Conservation (phyloP, 2,797 vertebrate genomes). For the Aphelocoma californica region DNA sequence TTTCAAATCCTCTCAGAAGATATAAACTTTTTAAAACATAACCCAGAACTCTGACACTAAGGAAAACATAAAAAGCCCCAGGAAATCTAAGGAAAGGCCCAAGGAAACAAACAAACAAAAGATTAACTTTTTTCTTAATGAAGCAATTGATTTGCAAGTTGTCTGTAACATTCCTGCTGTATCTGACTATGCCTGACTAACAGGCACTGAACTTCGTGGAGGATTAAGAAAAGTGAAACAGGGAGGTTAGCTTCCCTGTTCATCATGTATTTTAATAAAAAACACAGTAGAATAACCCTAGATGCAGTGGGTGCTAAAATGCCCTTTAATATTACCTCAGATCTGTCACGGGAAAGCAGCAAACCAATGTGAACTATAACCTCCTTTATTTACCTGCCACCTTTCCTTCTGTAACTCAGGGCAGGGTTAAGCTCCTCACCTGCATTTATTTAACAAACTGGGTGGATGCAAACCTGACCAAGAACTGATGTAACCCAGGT, state of each 20-base stretch:
- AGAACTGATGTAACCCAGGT: not conserved
- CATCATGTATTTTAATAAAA: not conserved
- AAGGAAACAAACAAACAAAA: not conserved
- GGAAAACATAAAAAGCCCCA: not conserved
- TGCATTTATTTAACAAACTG: not conserved
- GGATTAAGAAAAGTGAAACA: not conserved
- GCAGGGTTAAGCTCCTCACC: not conserved
- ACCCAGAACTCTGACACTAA: not conserved
- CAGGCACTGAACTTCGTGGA: not conserved
- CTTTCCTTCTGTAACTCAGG: not conserved
- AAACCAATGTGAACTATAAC: not conserved
- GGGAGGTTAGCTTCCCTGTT: not conserved
- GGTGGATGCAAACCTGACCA: not conserved
- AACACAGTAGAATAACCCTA: not conserved
- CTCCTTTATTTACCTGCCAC: not conserved
- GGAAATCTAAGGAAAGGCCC: not conserved
- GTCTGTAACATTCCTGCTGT: not conserved
- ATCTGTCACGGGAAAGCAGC: not conserved
- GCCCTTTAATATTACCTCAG: not conserved
- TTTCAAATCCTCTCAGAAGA: not conserved
- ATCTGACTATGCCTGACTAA: not conserved
- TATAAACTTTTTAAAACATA: not conserved
- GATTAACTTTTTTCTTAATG: not conserved
- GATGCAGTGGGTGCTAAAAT: not conserved
- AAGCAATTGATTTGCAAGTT: not conserved